Base-by-base conservation (phyloP, 1,140 invertebrate species). In the Plodia interpunctella region DNA sequence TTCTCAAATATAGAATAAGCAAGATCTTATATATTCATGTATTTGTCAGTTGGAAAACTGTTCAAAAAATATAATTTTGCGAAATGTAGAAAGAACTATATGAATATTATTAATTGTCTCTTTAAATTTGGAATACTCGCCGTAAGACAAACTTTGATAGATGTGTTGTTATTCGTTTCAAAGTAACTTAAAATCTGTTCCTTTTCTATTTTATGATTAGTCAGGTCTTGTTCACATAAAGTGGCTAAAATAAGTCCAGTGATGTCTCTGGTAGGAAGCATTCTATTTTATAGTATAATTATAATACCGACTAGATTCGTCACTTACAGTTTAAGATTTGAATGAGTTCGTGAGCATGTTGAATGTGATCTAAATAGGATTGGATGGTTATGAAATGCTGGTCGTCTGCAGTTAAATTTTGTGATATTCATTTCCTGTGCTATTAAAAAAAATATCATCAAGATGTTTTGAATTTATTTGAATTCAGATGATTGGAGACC, bases 171-270 rank as follows among this genome's bases (percentile, higher is more conserved):
- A n/a, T n/a, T n/a, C n/a, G n/a, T n/a, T n/a, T n/a, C n/a, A n/a
- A n/a, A n/a, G n/a, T n/a, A n/a, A n/a, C n/a, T n/a, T n/a, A n/a
- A n/a, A n/a, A n/a, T 44, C 38, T 15, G 13, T 5, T 10, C 13
- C 3, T 0, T 44, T 3, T 15, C 5, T 44, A 44, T 44, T 44
- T 44, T 44, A 17, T 6, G 38, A 17, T 76, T 78, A 69, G 60
- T 76, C 73, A 74, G 59, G 65, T 59, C 54, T 60, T 68, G 62
- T 68, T 72, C 69, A 72, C 70, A 78, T 80, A 80, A 78, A 78
- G 70, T 73, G 68, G 62, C 71, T 83, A 77, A 81, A 83, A 77
- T 78, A 81, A 78, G 67, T 66, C 71, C 59, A 70, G 62, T 73
- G 71, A 76, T 73, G 78, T 74, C 52, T 56, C 49, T 59, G 66